phyloP scores from a whole-genome alignment of 23 tunicate species.

The Trididemnum nubilum region DNA sequence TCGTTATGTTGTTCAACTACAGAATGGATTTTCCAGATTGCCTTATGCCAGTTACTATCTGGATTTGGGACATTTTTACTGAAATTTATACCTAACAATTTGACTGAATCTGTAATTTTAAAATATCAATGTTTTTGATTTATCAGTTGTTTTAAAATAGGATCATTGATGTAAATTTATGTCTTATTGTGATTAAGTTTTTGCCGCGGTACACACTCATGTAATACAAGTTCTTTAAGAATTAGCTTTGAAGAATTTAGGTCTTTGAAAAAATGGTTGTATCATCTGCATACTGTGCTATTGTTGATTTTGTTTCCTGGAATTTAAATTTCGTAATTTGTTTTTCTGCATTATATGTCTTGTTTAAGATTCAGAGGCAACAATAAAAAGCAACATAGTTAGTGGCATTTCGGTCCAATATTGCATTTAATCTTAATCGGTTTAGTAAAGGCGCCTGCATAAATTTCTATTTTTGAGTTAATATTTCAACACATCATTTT shows the following conservation, averaged over 20 bases:
- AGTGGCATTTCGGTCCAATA: conserved; percentile 43
- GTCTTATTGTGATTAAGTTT: conserved; percentile 31
- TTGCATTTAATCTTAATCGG: conserved; percentile 10
- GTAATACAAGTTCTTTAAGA: neutral
- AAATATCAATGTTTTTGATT: too few species aligned
- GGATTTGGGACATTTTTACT: too few species aligned
- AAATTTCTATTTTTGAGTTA: conserved; percentile 4
- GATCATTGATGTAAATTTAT: neutral
- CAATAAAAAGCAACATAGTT: conserved; percentile 35
- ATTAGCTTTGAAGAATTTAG: neutral
- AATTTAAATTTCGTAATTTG: neutral
- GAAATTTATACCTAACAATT: conserved; percentile 21
- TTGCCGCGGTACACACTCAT: conserved; percentile 1
- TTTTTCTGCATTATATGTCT: conserved; percentile 8
- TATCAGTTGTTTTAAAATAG: neutral
- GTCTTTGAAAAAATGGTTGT: conserved; percentile 5
- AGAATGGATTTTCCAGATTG: neutral
- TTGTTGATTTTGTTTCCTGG: neutral
- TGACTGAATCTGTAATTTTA: neutral
- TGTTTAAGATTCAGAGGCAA: conserved; percentile 7
- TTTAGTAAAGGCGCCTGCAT: neutral
- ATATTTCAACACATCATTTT: neutral
- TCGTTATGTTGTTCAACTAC: neutral
- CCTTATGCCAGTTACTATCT: neutral
- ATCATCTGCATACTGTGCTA: conserved; percentile 50